A percentile compares a stretch with the other conserved stretches of the same genome.
phyloP scores from a whole-genome alignment of 2,888 invertebrate species.

The Chydorus sphaericus region DNA sequence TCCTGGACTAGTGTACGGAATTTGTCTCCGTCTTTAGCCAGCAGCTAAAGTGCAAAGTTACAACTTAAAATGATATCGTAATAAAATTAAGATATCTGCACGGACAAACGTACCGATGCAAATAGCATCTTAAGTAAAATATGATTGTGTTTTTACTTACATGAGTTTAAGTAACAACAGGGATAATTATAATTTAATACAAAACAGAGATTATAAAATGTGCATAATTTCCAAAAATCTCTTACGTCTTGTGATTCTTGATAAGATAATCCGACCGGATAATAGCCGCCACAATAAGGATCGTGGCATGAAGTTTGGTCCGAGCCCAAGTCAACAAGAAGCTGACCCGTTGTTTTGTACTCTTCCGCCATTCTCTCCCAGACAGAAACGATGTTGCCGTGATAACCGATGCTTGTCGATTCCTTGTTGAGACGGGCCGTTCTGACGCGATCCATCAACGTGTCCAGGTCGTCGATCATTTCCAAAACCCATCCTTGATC shows the following conservation, averaged over 20 bases:
- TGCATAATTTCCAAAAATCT: too few species aligned
- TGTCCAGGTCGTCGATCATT: constrained; percentile 32
- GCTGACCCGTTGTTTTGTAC: constrained; percentile 34
- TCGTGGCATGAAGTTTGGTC: constrained; percentile 47
- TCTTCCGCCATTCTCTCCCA: constrained; percentile 38
- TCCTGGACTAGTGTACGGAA: constrained; percentile 38
- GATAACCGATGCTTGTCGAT: constrained; percentile 39
- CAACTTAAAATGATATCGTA: neutral
- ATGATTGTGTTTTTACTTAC: neutral
- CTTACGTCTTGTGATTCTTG: constrained; percentile 31
- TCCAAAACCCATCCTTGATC: constrained; percentile 44
- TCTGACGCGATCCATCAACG: constrained; percentile 29
- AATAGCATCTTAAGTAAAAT: neutral
- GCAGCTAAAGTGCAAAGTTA: constrained; percentile 24
- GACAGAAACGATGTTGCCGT: constrained; percentile 35
- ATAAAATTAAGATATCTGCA: neutral
- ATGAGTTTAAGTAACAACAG: too few species aligned
- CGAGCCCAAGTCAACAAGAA: constrained; percentile 41
- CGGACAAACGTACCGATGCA: neutral
- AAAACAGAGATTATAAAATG: too few species aligned
- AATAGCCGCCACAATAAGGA: constrained; percentile 43
- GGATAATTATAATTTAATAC: too few species aligned
- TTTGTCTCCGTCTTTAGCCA: constrained; percentile 33
- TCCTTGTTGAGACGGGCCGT: constrained; percentile 23
- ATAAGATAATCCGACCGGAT: constrained; percentile 36